These are phyloP conservation scores for Drosophila grimshawi DNA, from an alignment of 1,140 invertebrate species.

Conservation along the genomic window DNA sequence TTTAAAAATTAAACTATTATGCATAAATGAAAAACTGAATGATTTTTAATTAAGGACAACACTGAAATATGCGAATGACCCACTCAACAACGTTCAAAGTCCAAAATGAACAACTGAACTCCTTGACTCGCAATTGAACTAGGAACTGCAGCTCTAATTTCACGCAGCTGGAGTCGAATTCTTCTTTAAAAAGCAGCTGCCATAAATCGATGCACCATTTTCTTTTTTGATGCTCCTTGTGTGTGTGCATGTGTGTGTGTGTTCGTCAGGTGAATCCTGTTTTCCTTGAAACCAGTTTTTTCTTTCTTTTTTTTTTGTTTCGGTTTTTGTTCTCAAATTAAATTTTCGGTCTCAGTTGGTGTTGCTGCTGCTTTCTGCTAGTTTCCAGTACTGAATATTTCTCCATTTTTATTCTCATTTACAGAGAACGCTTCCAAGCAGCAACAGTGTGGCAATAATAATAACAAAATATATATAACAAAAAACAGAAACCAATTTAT, in stretches of 20 bases:
- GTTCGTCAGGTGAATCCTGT: constrained; percentile 72
- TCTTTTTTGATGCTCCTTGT: constrained; percentile 47
- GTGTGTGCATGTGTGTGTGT: constrained; percentile 27
- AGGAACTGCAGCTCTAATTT: neutral
- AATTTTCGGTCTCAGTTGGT: constrained; percentile 34
- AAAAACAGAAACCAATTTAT: constrained; percentile 7
- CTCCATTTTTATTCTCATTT: constrained; percentile 21
- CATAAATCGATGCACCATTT: constrained; percentile 78
- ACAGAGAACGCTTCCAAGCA: constrained; percentile 45
- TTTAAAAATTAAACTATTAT: neutral
- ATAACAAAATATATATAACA: constrained; percentile 19
- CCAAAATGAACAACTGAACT: neutral
- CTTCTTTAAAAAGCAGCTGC: constrained; percentile 14
- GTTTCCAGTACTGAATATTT: constrained; percentile 27
- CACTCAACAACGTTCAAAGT: neutral
- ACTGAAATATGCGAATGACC: too few species aligned
- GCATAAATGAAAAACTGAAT: too few species aligned
- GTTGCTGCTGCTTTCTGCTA: constrained; percentile 25
- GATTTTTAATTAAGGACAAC: too few species aligned
- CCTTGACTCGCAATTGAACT: neutral
- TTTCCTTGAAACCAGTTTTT: constrained; percentile 78
- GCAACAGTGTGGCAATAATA: constrained; percentile 53
- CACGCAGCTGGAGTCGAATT: neutral
- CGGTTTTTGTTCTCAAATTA: constrained; percentile 22
- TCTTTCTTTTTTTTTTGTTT: too few species aligned